Base-by-base conservation (phyloP, 2,888 invertebrate genomes). In the Dryobotodes eremita region DNA sequence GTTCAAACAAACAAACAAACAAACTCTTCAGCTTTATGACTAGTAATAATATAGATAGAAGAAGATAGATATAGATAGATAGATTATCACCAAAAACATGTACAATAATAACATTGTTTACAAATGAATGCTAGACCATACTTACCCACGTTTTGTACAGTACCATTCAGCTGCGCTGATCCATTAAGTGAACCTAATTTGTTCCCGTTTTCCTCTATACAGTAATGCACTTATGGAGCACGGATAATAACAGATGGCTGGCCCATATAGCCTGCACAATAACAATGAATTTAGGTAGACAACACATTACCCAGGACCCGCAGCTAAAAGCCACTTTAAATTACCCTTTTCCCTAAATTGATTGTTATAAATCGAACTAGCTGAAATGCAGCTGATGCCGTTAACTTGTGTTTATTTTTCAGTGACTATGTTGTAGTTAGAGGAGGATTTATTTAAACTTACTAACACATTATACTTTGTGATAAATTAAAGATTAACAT, bases 251-350 rank as follows among this genome's bases (percentile, higher is more conserved):
- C 86, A 84, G 79, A 84, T 86, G 86, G 72, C 61, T 79, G 79
- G 36, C 70, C 79, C 72, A 77, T 80, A 85, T 86, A 85, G 64
- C 75, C 59, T 57, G 72, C 72, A 85, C 70, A 81, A 75, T 85
- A 86, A 80, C 88, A 83, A 89, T 77, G 80, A 82, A 84, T 84
- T 89, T 89, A 84, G 79, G 65, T 86, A 88, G 71, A 79, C 86
- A 88, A 84, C 77, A 84, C 76, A 84, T 84, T 89, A 81, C 65
- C 74, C 81, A 46, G 72, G 31, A 88, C 79, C 86, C 85, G 85
- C 64, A 75, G 77, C 79, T 89, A 77, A 88, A 89, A 87, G 82
- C 80, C 75, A 79, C 77, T 84, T 88, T 86, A 88, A 87, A 88
- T 79, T 82, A 88, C 88, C 84, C 75, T 72, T 80, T 79, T 75